Evolutionary conservation across 2,113 vertebrate species (phyloP).

Genomic region (Bos javanicus): DNA sequence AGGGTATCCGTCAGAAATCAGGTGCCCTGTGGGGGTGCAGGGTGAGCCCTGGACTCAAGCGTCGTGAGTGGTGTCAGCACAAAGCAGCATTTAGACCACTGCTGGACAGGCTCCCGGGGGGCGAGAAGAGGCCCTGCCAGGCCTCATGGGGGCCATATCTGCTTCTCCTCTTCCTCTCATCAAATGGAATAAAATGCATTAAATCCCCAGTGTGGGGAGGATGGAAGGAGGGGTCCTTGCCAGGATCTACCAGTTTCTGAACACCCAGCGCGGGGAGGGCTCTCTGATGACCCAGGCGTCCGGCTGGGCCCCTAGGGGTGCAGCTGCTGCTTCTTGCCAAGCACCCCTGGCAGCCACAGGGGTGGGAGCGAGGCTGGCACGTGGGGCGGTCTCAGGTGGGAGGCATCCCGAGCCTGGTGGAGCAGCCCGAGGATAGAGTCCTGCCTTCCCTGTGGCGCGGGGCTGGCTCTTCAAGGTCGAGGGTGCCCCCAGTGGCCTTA

Average conservation of each 20-base stretch:
- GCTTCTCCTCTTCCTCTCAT: background rate
- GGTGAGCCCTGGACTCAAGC: background rate
- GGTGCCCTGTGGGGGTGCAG: accelerated
- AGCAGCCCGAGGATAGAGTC: background rate
- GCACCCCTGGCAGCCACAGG: background rate
- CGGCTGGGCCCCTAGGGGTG: background rate
- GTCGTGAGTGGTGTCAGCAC: too few species aligned
- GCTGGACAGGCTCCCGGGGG: accelerated
- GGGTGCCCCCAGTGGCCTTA: background rate
- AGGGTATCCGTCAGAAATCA: background rate
- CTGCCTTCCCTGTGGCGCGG: background rate
- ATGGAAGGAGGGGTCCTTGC: background rate
- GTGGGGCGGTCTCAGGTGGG: accelerated
- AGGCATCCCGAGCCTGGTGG: background rate
- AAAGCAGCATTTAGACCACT: background rate
- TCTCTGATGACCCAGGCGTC: background rate
- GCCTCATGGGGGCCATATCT: too few species aligned
- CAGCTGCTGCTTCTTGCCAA: background rate
- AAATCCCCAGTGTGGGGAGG: background rate
- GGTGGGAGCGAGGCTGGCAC: too few species aligned
- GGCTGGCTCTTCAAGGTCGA: background rate
- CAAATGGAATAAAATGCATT: background rate
- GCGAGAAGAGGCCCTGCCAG: background rate
- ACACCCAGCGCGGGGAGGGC: background rate
- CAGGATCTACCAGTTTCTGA: background rate